These are phyloP conservation scores for Amniataba percoides DNA, from an alignment of 2,797 vertebrate species.

Conservation along the genomic window DNA sequence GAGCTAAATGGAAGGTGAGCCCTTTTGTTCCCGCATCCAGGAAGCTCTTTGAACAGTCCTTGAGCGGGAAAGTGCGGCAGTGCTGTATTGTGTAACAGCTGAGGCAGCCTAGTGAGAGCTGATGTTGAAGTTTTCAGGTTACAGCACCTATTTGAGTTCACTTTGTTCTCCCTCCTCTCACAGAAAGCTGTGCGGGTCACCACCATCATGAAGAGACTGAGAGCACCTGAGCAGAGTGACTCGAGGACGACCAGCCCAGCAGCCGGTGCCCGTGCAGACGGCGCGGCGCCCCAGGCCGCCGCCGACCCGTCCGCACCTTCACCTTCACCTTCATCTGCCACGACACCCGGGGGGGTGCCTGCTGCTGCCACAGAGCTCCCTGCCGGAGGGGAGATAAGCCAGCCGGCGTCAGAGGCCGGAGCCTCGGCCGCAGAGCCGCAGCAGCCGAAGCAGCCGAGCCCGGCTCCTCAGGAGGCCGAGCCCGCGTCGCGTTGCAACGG, in stretches of 20 bases:
- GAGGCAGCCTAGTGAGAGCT: neutral
- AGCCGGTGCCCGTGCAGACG: constrained; percentile 53
- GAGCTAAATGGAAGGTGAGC: constrained; percentile 97
- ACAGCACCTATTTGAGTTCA: neutral
- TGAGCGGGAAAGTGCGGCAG: neutral
- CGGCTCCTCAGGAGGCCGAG: constrained; percentile 66
- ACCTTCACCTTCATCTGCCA: constrained; percentile 38
- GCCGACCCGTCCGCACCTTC: constrained; percentile 57
- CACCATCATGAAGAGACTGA: constrained; percentile 96
- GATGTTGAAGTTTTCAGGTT: neutral
- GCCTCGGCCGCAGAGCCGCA: constrained; percentile 46
- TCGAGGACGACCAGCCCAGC: constrained; percentile 66
- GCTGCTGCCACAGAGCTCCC: constrained; percentile 54
- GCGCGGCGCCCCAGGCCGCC: constrained; percentile 72
- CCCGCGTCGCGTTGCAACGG: constrained; percentile 86
- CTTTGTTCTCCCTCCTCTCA: constrained; percentile 11
- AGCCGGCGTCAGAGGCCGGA: constrained; percentile 46
- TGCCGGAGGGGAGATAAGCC: constrained; percentile 66
- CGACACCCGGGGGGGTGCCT: constrained; percentile 5
- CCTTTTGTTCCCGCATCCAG: constrained; percentile 28
- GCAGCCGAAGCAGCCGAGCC: constrained; percentile 69
- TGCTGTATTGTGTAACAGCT: neutral
- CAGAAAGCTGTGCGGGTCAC: constrained; percentile 98
- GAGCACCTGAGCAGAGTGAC: constrained; percentile 90
- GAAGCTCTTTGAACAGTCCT: constrained; percentile 10